A percentile compares a stretch with the other conserved stretches of the same genome.
Conservation (phyloP, 2,888 invertebrate genomes). For the Rhorus exstirpatorius region DNA sequence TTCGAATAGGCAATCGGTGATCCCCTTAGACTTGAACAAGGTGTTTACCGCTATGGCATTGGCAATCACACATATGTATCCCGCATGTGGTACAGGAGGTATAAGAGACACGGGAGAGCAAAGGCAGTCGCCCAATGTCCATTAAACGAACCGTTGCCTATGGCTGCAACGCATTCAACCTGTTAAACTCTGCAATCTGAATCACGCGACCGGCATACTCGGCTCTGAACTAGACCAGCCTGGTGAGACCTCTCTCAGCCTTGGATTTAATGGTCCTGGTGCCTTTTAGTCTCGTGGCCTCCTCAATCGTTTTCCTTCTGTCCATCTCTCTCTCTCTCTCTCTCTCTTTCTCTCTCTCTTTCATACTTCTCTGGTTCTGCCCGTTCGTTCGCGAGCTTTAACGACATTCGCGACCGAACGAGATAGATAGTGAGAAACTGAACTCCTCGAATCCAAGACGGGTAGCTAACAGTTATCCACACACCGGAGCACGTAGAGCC, state of each 20-base stretch:
- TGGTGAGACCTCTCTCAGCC: conserved; percentile 24
- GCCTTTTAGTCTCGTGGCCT: conserved; percentile 33
- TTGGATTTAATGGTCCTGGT: conserved; percentile 51
- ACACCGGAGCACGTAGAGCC: conserved; percentile 59
- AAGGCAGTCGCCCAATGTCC: conserved; percentile 55
- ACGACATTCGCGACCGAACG: conserved; percentile 52
- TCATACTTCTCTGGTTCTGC: conserved; percentile 14
- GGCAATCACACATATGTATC: not conserved
- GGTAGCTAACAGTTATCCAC: conserved; percentile 54
- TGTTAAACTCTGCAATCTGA: conserved; percentile 78
- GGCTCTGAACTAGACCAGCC: conserved; percentile 56
- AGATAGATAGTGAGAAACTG: conserved; percentile 6
- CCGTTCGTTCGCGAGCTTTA: conserved; percentile 48
- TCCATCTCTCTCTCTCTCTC: not conserved
- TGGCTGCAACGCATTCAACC: conserved; percentile 74
- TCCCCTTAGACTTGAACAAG: too few species aligned
- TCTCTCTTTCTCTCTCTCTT: conserved; percentile 1
- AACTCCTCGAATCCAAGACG: conserved; percentile 51
- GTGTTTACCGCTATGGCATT: conserved; percentile 48
- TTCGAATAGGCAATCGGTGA: too few species aligned
- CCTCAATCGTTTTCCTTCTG: conserved; percentile 12
- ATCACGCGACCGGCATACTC: conserved; percentile 74
- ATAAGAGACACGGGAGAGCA: conserved; percentile 19
- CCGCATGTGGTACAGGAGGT: not conserved
- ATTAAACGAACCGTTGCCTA: conserved; percentile 72